phyloP scores from a whole-genome alignment of 2,113 vertebrate species.

The Copsychus sechellarum region DNA sequence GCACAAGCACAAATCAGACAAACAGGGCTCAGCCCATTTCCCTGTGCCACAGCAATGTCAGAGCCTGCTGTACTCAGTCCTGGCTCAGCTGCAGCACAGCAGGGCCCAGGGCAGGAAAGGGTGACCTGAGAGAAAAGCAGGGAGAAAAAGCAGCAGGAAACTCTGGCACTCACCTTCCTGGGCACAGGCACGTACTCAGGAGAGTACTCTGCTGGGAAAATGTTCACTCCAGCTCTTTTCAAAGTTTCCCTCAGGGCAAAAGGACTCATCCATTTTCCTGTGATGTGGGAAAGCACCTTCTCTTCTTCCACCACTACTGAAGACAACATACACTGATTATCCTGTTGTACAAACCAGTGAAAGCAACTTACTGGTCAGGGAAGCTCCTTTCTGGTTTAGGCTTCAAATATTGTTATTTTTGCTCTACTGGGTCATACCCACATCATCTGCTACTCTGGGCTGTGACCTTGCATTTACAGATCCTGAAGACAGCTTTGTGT shows the following conservation, averaged over 20 bases:
- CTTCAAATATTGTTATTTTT: background rate
- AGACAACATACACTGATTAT: slow-evolving; percentile 80
- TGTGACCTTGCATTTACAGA: background rate
- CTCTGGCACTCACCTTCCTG: slow-evolving; percentile 74
- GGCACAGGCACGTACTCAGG: slow-evolving; percentile 74
- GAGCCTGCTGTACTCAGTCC: background rate
- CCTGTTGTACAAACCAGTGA: slow-evolving; percentile 67
- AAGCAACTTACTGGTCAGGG: background rate
- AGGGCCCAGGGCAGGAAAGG: background rate
- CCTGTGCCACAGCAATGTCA: accelerated
- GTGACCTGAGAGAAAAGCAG: accelerated
- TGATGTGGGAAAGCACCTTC: slow-evolving; percentile 63
- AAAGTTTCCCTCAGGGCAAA: slow-evolving; percentile 74
- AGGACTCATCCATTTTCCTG: slow-evolving; percentile 81
- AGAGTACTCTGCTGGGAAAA: slow-evolving; percentile 83
- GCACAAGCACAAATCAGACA: background rate
- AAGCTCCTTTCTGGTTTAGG: background rate
- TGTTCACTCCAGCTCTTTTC: slow-evolving; percentile 82
- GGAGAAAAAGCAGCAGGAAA: background rate
- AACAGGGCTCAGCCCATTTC: accelerated
- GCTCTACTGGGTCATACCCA: background rate
- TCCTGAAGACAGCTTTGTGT: no score
- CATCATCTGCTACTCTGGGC: background rate
- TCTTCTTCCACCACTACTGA: slow-evolving; percentile 44
- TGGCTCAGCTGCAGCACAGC: background rate